These are phyloP conservation scores for Elysia crispata DNA, from an alignment of 2,888 invertebrate species.

Conservation along the genomic window DNA sequence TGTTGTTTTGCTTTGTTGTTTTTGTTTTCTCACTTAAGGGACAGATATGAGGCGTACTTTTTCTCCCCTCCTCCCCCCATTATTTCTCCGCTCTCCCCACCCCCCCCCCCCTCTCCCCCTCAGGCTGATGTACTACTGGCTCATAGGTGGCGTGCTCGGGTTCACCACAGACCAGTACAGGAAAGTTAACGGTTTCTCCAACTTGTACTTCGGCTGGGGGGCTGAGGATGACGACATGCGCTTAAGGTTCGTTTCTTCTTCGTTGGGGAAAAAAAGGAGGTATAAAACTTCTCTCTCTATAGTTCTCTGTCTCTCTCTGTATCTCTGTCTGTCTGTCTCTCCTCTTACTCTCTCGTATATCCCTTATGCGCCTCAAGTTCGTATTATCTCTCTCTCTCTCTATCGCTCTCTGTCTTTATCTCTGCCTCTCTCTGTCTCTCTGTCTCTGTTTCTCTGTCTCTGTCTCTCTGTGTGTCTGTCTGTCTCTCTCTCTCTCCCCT, in stretches of 20 bases:
- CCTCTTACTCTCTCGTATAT: neutral
- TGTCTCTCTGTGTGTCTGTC: neutral
- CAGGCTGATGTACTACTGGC: slow-evolving; percentile 92
- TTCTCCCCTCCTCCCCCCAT: too few relatives aligned
- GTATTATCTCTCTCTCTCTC: neutral
- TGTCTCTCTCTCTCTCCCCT: too few relatives aligned
- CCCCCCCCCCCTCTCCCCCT: neutral
- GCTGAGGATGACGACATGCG: slow-evolving; percentile 98
- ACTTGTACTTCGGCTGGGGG: slow-evolving; percentile 98
- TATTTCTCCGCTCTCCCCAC: too few relatives aligned
- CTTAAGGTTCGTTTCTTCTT: slow-evolving; percentile 56
- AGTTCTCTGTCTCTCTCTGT: neutral
- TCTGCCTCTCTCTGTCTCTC: slow-evolving; percentile 1
- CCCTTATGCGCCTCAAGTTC: neutral
- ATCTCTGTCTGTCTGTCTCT: neutral
- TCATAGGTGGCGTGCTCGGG: slow-evolving; percentile 97
- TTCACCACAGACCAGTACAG: slow-evolving; percentile 91
- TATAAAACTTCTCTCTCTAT: neutral
- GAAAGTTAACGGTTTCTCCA: slow-evolving; percentile 91
- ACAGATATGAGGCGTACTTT: too few relatives aligned
- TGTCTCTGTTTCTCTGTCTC: neutral
- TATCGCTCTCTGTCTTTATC: neutral
- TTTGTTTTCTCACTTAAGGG: too few relatives aligned
- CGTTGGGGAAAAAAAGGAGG: neutral
- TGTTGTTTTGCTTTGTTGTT: too few relatives aligned